phyloP scores from a whole-genome alignment of 2,113 vertebrate genomes.

The Tetraodon nigroviridis region DNA sequence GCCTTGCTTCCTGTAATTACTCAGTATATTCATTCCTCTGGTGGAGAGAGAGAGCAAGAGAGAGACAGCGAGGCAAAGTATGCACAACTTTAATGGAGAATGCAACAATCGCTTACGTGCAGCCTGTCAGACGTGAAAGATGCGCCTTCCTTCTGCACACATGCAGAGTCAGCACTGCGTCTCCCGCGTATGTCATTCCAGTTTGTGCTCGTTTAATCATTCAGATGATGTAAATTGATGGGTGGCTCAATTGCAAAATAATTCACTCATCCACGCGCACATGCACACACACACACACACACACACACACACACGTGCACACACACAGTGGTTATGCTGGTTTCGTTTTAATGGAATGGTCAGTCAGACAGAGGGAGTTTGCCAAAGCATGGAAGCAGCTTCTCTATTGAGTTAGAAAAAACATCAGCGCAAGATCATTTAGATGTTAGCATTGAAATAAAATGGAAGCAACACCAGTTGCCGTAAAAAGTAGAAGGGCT shows the following conservation, averaged over 20 bases:
- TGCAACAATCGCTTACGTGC: constrained; percentile 18
- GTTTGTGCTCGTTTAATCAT: constrained; percentile 14
- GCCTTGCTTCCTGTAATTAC: constrained; percentile 69
- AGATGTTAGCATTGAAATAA: no score
- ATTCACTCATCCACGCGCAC: constrained; percentile 14
- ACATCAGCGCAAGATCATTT: constrained; percentile 55
- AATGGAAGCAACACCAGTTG: no score
- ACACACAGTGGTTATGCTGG: constrained; percentile 29
- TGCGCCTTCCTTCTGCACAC: constrained; percentile 22
- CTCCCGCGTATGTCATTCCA: constrained; percentile 9
- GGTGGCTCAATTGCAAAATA: constrained; percentile 28
- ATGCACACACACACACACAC: constrained; percentile 6
- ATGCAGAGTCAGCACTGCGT: constrained; percentile 5
- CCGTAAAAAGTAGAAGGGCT: no score
- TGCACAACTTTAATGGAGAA: constrained; percentile 24
- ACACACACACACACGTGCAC: constrained; percentile 2
- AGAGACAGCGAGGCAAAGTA: constrained; percentile 42
- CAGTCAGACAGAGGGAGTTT: constrained; percentile 40
- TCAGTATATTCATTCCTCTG: constrained; percentile 60
- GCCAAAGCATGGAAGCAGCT: constrained; percentile 21
- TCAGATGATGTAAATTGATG: constrained; percentile 21
- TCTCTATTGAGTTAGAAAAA: constrained; percentile 54
- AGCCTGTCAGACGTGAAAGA: not conserved
- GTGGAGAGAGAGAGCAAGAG: constrained; percentile 36
- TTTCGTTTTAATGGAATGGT: constrained; percentile 44